Base-by-base conservation (phyloP, 30 jellyfish, hydroid and myxozoan genomes). In the Turritopsis dohrnii region DNA sequence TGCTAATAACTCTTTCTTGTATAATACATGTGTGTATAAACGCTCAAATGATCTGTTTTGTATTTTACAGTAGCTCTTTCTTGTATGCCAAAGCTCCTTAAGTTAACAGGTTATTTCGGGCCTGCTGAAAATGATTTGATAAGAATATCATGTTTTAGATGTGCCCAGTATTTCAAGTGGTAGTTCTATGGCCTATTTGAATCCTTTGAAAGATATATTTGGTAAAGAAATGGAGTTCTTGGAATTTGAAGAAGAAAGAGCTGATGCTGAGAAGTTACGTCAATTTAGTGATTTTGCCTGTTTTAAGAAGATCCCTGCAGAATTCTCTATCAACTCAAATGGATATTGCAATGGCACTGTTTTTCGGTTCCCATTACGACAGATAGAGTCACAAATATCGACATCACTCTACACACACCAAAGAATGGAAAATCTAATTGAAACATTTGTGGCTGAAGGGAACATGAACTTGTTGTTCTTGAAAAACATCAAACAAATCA, bases 271-370 rank as follows among this genome's bases (percentile, higher is more conserved):
- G 0, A 22, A 23, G 7, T 26, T 82, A 18, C 24, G 20, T 21
- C 23, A 82, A 5, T 25, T 16, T 66, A 19, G 73, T 8, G 89
- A 82, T 82, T 82, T 79, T 21, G 75, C 22, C 21, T 27, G 74
- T 28, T 85, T 28, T 71, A 71, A 71, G 53, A 75, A 73, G 8
- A 5, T 86, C 9, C 76, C 81, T 7, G 71, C 24, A 29, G 29
- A 41, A 41, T 69, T n/a, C 19, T 69, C 77, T 69, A 23, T 69
- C 19, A 27, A 77, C 29, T 69, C n/a, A 4, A 65, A 24, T 24
- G 91, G 92, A 7, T 22, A 18, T 7, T 84, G 90, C 75, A 71
- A 76, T 79, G 97, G 97, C 31, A 53, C 97, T 0, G 66, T 90
- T 4, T 90, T 90, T 66, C 41, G 97, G 52, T 85, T 90, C 54